phyloP scores from a whole-genome alignment of 2,888 invertebrate species.

The Lasius fuliginosus region DNA sequence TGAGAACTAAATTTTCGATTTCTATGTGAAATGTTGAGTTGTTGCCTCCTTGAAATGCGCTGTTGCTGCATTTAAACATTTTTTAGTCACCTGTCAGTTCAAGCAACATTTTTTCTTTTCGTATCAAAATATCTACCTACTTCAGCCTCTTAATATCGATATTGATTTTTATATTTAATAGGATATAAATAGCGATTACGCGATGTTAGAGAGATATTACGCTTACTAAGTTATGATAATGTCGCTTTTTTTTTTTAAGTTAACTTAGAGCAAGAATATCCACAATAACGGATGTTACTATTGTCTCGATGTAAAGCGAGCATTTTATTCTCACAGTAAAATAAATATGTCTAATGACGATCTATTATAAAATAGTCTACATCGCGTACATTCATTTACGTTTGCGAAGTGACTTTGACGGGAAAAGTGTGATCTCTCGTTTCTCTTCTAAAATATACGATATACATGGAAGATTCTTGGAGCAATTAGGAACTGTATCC shows the following conservation, averaged over 20 bases:
- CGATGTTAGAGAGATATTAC: slow-evolving; percentile 51
- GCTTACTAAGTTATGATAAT: slow-evolving; percentile 51
- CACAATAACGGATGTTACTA: slow-evolving; percentile 13
- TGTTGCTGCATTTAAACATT: background rate
- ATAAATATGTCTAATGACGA: slow-evolving; percentile 25
- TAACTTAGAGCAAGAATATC: slow-evolving; percentile 12
- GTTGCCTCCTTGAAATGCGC: slow-evolving; percentile 2
- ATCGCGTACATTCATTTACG: slow-evolving; percentile 49
- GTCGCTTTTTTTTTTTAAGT: background rate
- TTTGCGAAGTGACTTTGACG: slow-evolving; percentile 6
- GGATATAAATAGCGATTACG: slow-evolving; percentile 61
- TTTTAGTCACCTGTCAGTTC: background rate
- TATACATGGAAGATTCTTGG: slow-evolving; percentile 51
- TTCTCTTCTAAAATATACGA: slow-evolving; percentile 20
- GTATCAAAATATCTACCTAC: slow-evolving; percentile 32
- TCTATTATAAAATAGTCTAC: slow-evolving; percentile 53
- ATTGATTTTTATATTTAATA: slow-evolving; percentile 55
- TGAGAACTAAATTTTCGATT: background rate
- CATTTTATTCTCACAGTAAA: slow-evolving; percentile 24
- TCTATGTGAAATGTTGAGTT: background rate
- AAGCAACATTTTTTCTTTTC: slow-evolving; percentile 9
- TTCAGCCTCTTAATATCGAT: background rate
- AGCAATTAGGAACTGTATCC: slow-evolving; percentile 70
- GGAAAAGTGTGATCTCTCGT: slow-evolving; percentile 13
- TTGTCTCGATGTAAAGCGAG: slow-evolving; percentile 38